Percentiles rank a stretch among this genome's conserved stretches.
Evolutionary conservation across 2,797 vertebrate genomes (phyloP).

Genomic region (Rhinogobio ventralis): DNA sequence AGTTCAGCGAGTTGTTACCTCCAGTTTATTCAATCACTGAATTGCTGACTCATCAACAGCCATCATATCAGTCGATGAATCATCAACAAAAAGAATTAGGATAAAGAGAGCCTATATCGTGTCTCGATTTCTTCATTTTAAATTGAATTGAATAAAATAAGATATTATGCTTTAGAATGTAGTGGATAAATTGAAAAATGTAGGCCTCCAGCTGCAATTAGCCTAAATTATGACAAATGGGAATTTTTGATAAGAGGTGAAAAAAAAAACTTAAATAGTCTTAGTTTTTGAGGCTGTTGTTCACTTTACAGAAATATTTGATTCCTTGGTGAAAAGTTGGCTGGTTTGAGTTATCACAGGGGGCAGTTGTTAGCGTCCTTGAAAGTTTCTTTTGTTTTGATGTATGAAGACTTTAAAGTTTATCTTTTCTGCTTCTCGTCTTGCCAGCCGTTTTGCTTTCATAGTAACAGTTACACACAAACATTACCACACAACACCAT

Average conservation of each 20-base stretch:
- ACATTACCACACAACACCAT: constrained; percentile 32
- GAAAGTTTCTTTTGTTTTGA: constrained; percentile 63
- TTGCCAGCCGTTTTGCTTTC: constrained; percentile 58
- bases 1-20: not conserved
- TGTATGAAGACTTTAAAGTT: constrained; percentile 64
- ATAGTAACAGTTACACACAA: constrained; percentile 65
- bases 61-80: not conserved
- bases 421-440: constrained; percentile 66
- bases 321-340: constrained; percentile 3
- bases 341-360: constrained; percentile 49
- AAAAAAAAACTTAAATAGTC: not conserved
- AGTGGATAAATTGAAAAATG: not conserved
- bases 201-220: not conserved
- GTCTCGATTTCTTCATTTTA: not conserved
- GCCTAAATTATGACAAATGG: not conserved
- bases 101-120: too few species aligned
- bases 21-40: not conserved
- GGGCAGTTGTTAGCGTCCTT: constrained; percentile 61
- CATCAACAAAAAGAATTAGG: not conserved
- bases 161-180: not conserved
- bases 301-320: not conserved
- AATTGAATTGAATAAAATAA: not conserved
- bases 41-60: not conserved
- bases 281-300: not conserved
- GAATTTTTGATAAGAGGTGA: not conserved